Conservation (phyloP, 2,113 vertebrate genomes). For the Cyanoderma ruficeps region DNA sequence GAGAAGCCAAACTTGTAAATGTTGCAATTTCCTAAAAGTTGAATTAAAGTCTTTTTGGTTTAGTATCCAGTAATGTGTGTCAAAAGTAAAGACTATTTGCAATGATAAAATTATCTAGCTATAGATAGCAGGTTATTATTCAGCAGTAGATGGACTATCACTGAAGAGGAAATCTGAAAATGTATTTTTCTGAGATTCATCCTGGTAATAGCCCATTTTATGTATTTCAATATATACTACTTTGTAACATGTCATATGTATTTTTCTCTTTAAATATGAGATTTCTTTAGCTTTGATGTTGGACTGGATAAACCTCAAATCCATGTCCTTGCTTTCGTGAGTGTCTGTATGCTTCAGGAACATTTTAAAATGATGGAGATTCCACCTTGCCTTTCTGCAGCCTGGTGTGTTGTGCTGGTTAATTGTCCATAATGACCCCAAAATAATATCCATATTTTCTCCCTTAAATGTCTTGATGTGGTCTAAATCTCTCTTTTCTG, state of each 20-base stretch:
- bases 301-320: not conserved
- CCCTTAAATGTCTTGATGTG: not conserved
- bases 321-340: not conserved
- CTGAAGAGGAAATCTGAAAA: not conserved
- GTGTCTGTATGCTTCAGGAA: not conserved
- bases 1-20: constrained; percentile 6
- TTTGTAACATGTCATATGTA: not conserved
- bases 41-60: constrained; percentile 8
- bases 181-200: not conserved
- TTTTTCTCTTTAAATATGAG: not conserved
- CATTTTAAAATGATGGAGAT: not conserved
- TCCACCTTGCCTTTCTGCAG: not conserved
- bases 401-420: not conserved
- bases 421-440: not conserved
- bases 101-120: not conserved
- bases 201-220: not conserved
- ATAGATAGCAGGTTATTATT: not conserved
- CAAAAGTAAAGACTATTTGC: not conserved
- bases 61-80: not conserved
- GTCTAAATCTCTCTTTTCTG: not conserved
- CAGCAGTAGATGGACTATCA: not conserved
- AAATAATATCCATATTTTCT: not conserved
- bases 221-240: not conserved
- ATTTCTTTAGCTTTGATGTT: not conserved
- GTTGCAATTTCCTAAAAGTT: not conserved